Evolutionary conservation across 2,797 vertebrate genomes (phyloP), one percentile per base, ranked within the genome.

Genomic region (Hirundo rustica): DNA sequence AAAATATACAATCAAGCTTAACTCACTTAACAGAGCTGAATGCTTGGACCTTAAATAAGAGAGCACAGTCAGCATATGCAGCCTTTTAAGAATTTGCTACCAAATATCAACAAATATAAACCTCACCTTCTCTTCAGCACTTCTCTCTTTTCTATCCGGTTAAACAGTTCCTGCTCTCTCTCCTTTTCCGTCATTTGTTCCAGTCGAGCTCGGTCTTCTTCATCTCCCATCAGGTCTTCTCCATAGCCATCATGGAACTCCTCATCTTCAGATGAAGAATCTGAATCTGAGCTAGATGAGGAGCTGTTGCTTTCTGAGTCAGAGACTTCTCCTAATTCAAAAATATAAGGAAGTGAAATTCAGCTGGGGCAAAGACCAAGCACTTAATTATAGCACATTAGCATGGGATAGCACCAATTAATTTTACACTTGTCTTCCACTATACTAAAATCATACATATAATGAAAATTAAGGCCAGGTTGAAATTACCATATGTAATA

Each of bases 121-220:
- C 62, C 97, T 98, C 92, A 99, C 99, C 99, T 99, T 98, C 99
- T 99, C 96, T 99, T 99, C 16, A 99, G 98, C 93, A 99, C 99
- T 97, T 99, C 99, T 97, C 99, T 98, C 96, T 99, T 99, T 97
- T 99, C 99, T 70, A 99, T 99, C 89, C 99, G 97, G 95, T 99
- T 99, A 96, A 99, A 99, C 60, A 99, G 98, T 92, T 99, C 99
- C 91, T 99, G 99, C 48, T 99, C 99, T 60, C 99, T 97, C 96
- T 99, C 99, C 94, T 99, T 99, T 97, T 99, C 99, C 0, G 99
- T 99, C 99, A 99, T 99, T 98, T 99, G 99, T 92, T 99, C 99
- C 95, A 99, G 98, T 10, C 99, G 98, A 62, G 99, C 99, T 86
- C 99, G 88, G 95, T 99, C 99, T 96, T 99, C 99, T 23, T 99